Conservation (phyloP, 2,888 invertebrate genomes). For the Drosophila niveifrons region DNA sequence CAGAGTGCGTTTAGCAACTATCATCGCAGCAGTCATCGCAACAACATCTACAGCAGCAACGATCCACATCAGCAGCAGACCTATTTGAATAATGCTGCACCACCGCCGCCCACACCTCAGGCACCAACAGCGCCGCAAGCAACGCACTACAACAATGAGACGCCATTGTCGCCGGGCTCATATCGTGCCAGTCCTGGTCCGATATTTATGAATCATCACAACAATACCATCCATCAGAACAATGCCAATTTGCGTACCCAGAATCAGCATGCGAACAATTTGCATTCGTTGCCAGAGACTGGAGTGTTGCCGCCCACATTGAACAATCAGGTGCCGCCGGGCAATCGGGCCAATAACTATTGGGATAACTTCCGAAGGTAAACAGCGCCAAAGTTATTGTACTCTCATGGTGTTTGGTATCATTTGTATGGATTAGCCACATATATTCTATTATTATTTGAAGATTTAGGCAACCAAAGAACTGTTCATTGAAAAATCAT, state of each 20-base stretch:
- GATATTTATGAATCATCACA: slow-evolving; percentile 85
- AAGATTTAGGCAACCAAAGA: slow-evolving; percentile 39
- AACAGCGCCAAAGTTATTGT: slow-evolving; percentile 38
- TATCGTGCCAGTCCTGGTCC: slow-evolving; percentile 81
- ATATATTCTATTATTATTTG: slow-evolving; percentile 33
- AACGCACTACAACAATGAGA: slow-evolving; percentile 81
- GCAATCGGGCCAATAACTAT: slow-evolving; percentile 96
- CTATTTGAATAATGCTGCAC: slow-evolving; percentile 79
- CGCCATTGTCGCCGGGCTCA: slow-evolving; percentile 76
- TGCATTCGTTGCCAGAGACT: slow-evolving; percentile 74
- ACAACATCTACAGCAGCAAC: slow-evolving; percentile 68
- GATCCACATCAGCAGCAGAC: slow-evolving; percentile 76
- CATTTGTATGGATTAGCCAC: slow-evolving; percentile 37
- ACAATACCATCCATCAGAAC: slow-evolving; percentile 85
- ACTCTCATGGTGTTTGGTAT: slow-evolving; percentile 43
- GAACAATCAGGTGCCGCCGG: slow-evolving; percentile 96
- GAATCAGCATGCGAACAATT: slow-evolving; percentile 78
- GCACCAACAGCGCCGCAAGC: slow-evolving; percentile 53
- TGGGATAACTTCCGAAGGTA: slow-evolving; percentile 98
- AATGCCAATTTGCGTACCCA: slow-evolving; percentile 84
- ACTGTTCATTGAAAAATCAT: slow-evolving; percentile 39
- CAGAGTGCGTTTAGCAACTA: slow-evolving; percentile 75
- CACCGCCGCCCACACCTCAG: slow-evolving; percentile 61
- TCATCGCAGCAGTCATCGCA: slow-evolving; percentile 71
- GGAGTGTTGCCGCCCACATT: slow-evolving; percentile 86